Evolutionary conservation across 2,888 invertebrate genomes (phyloP).

Genomic region (Hipparchia semele): DNA sequence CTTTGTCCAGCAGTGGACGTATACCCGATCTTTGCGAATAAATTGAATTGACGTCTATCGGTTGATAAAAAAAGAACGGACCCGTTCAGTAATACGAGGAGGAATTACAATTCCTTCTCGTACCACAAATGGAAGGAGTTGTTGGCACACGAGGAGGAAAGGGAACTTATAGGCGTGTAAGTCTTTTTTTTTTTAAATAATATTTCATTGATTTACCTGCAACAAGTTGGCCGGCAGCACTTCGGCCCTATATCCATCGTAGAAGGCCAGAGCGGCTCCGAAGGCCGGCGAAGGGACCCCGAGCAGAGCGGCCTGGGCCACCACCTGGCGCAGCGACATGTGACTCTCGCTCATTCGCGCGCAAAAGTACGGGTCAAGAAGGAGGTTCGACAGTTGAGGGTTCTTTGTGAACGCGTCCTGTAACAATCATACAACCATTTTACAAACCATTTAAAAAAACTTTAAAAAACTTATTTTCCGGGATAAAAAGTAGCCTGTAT

Average conservation of each 20-base stretch:
- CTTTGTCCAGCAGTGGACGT: no score
- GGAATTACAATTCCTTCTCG: no score
- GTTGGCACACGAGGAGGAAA: no score
- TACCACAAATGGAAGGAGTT: no score
- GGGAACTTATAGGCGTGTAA: no score
- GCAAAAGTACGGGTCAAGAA: conserved; percentile 97
- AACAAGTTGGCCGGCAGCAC: conserved; percentile 96
- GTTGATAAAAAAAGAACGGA: neutral
- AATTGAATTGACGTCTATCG: neutral
- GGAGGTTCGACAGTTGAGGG: conserved; percentile 91
- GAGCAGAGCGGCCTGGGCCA: conserved; percentile 86
- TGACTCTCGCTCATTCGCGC: conserved; percentile 92
- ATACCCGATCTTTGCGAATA: no score
- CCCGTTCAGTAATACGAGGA: no score
- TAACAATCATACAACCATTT: neutral
- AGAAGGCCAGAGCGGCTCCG: conserved; percentile 97
- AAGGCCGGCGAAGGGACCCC: conserved; percentile 98
- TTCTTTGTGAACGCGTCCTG: conserved; percentile 95
- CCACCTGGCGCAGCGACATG: conserved; percentile 92
- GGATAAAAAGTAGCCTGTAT: no score
- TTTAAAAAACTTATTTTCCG: no score
- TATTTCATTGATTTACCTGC: conserved; percentile 82
- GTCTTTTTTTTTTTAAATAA: no score
- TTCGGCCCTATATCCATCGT: conserved; percentile 96
- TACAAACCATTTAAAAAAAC: neutral